Evolutionary conservation across 1,140 invertebrate species (phyloP), one percentile per base, ranked within the genome.

Genomic region (Aphelinus certus): DNA sequence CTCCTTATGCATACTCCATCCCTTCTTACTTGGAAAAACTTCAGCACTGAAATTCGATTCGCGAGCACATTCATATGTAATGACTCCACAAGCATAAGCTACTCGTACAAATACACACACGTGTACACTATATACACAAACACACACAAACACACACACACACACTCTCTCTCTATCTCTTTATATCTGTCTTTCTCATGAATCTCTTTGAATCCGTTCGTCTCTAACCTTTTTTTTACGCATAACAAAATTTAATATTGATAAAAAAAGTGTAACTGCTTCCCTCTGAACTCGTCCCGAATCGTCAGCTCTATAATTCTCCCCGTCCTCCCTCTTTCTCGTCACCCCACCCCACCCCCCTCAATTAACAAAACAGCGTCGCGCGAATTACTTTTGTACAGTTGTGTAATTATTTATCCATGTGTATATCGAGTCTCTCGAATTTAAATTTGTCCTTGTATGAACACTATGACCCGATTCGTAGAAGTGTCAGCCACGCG

Each of bases 401-500:
- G 68, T 75, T 75, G 68, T 66, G 60, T 71, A 65, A 71, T 75
- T 60, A 71, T 75, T 75, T 75, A 62, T 66, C 48, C 56, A 66
- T 61, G 26, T 49, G n/a, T 66, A 53, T 53, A 65, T 69, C 53
- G 60, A 64, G 51, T 63, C 53, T 75, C 73, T 81, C 79, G 80
- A 82, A 63, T 82, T 84, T 78, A 85, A 85, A 84, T 81, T 85
- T 79, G 77, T 79, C 69, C 76, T 79, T 80, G 26, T 26, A 82
- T 76, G 75, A 83, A 81, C 78, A 78, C 79, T 80, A 76, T 78
- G 79, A 79, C 76, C 83, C 81, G 72, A 82, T 78, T 81, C 78
- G 70, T 84, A 84, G 78, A 76, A 85, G 81, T 84, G 80, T 84
- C 74, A 86, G 82, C 81, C 77, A 81, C 79, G 80, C 80, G 82